Conservation (phyloP, 2,888 invertebrate species). For the Argynnis bischoffii region DNA sequence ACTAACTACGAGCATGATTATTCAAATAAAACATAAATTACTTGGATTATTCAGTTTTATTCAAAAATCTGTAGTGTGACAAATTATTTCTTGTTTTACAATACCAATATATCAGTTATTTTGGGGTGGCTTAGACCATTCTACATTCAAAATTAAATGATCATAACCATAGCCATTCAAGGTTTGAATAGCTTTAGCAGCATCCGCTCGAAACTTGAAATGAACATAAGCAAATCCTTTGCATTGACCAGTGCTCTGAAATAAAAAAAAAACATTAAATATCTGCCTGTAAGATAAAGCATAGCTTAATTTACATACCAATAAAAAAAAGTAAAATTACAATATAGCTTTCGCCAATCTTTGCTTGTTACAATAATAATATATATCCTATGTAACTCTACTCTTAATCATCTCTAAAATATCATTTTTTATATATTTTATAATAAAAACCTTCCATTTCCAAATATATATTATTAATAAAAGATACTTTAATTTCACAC, state of each 20-base stretch:
- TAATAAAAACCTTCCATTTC: no score
- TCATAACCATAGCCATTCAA: constrained; percentile 98
- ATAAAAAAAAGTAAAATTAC: no score
- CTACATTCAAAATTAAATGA: constrained; percentile 98
- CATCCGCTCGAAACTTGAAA: constrained; percentile 95
- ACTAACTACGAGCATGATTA: no score
- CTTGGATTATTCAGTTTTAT: constrained; percentile 23
- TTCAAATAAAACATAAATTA: constrained; percentile 1
- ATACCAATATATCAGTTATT: constrained; percentile 56
- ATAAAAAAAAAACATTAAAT: constrained; percentile 35
- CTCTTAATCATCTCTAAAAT: no score
- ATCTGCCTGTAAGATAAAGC: not conserved
- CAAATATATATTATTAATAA: no score
- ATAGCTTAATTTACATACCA: not conserved
- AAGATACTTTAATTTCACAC: no score
- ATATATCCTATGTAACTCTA: no score
- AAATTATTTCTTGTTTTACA: constrained; percentile 5
- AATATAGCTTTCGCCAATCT: no score
- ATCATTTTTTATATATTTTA: no score
- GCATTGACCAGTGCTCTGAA: constrained; percentile 88
- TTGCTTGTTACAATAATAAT: no score
- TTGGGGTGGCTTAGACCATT: constrained; percentile 96
- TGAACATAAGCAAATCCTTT: constrained; percentile 99
- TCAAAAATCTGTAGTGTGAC: constrained; percentile 18
- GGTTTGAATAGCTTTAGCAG: constrained; percentile 93